Evolutionary conservation across 2,888 invertebrate genomes (phyloP), one percentile per base, ranked within the genome.

Genomic region (Erebia palarica): DNA sequence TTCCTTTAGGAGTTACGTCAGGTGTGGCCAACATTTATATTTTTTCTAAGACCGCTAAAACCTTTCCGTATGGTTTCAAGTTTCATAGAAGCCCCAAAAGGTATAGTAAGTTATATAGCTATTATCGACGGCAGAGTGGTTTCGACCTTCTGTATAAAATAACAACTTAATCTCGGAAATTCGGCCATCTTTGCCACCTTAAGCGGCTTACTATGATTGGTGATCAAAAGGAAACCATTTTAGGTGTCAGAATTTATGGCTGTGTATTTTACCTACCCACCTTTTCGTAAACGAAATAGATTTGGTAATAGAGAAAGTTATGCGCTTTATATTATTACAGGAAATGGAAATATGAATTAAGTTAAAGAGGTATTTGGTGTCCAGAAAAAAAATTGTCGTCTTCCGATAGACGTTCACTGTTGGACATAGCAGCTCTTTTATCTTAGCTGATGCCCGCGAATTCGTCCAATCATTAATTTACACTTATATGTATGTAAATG

Each of bases 191-290:
- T 70, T 64, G 67, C 67, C 63, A 63, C 64, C 69, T 58, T 64
- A 71, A 69, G 61, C 63, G 60, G 53, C 63, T 73, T 69, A 71
- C 42, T 51, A 67, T 60, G 65, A 57, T 58, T 60, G 69, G 13
- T 51, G 60, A 67, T 73, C 58, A 47, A 69, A 73, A 67, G 66
- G 64, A 69, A 73, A 65, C 73, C 71, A 71, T 73, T 73, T 51
- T 67, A 57, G 42, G 71, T 65, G 69, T 14, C 57, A 47, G 53
- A 58, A 69, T 64, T 70, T 58, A 57, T 44, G n/a, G 11, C 27
- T 16, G 10, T 49, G 42, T 60, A 14, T 60, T 16, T 18, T 60
- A 13, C 18, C 55, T 47, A 11, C 13, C 47, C 47, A 27, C 36
- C 14, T 36, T 27, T 36, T 36, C n/a, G 36, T 59, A 59, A 59